phyloP scores from a whole-genome alignment of 2,888 invertebrate genomes.

The Cerceris rybyensis region DNA sequence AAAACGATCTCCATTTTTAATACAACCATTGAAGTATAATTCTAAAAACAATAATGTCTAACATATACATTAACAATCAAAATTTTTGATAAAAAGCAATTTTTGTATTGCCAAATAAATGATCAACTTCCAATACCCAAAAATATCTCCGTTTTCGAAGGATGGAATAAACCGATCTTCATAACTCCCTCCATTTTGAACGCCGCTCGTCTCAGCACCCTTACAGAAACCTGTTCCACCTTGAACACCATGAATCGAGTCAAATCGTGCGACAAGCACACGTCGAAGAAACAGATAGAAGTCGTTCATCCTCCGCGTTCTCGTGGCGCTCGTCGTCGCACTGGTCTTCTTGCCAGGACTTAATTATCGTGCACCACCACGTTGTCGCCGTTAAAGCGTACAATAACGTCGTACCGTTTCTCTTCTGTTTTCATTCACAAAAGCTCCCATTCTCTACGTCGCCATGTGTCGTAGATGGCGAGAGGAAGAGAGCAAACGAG shows the following conservation, averaged over 20 bases:
- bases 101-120: too few species aligned
- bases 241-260: background rate
- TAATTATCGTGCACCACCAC: conserved; percentile 70
- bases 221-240: background rate
- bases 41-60: too few species aligned
- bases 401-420: conserved; percentile 64
- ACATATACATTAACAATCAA: too few species aligned
- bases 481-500: conserved; percentile 26
- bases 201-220: background rate
- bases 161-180: too few species aligned
- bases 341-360: conserved; percentile 58
- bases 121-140: too few species aligned
- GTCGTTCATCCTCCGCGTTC: background rate
- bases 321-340: background rate
- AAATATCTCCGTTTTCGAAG: too few species aligned
- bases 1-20: too few species aligned
- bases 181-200: background rate
- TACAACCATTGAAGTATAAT: too few species aligned
- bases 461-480: conserved; percentile 51
- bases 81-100: too few species aligned
- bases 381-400: conserved; percentile 64
- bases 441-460: conserved; percentile 54
- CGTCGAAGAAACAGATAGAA: background rate
- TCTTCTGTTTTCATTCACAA: conserved; percentile 60
- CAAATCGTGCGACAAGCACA: background rate